Conservation (phyloP, 2,888 invertebrate species). For the Catotricha subobsoleta region DNA sequence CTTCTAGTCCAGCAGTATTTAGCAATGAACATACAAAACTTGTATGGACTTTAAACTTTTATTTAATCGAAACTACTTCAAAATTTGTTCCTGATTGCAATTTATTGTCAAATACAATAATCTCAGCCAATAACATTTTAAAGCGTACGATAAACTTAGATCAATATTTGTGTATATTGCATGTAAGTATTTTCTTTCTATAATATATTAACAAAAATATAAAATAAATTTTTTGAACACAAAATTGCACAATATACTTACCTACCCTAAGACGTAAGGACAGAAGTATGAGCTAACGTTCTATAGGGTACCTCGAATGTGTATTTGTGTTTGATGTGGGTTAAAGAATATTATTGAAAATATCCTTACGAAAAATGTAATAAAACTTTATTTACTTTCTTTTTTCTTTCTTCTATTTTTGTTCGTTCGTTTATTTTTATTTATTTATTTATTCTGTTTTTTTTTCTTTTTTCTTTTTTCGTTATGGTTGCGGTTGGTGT, state of each 20-base stretch:
- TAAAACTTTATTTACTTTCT: background rate
- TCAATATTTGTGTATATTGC: slow-evolving; percentile 31
- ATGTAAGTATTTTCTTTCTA: slow-evolving; percentile 27
- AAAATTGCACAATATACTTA: too few species aligned
- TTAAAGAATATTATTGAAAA: too few species aligned
- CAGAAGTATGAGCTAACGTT: too few species aligned
- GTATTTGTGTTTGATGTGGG: too few species aligned
- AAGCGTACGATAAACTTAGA: slow-evolving; percentile 27
- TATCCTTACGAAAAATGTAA: background rate
- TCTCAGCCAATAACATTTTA: slow-evolving; percentile 35
- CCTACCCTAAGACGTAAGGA: too few species aligned
- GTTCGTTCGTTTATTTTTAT: background rate
- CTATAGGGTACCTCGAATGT: too few species aligned
- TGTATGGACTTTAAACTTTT: slow-evolving; percentile 59
- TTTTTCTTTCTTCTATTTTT: background rate
- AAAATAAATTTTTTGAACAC: too few species aligned
- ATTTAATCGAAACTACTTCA: slow-evolving; percentile 52
- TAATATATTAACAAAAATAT: too few species aligned
- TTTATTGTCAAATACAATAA: slow-evolving; percentile 37
- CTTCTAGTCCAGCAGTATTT: slow-evolving; percentile 20
- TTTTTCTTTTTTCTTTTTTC: slow-evolving; percentile 13
- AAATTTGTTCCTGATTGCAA: slow-evolving; percentile 41
- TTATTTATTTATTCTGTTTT: background rate
- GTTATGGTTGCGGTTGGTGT: too few species aligned
- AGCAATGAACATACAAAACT: slow-evolving; percentile 46